Base-by-base conservation (phyloP, 2,888 invertebrate genomes). In the Lydus trimaculatus region DNA sequence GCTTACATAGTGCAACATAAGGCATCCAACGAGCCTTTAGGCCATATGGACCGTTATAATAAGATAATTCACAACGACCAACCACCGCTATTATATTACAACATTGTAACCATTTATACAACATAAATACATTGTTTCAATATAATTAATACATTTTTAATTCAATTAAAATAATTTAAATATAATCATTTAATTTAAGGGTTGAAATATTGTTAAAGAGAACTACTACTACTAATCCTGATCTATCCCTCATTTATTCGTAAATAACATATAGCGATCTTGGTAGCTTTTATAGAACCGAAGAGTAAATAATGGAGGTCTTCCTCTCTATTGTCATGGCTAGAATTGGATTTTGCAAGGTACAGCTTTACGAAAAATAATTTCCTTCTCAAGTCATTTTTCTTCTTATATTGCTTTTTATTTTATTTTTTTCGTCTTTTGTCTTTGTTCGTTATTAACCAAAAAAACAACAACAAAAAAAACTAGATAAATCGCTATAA, bases 251-350 rank as follows among this genome's bases (percentile, higher is more conserved):
- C 60, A 70, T 70, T 70, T 64, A 70, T 70, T 67, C 66, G 70
- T 70, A 67, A 70, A 70, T 70, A 70, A 36, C 66, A 66, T 66
- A 63, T 69, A 66, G 63, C 13, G 59, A 56, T 64, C 70, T 67
- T 63, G 72, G 73, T 70, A 73, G 70, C 73, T 75, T 71, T 70
- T 68, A 66, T 69, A 65, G 72, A 70, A 72, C 71, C 75, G 76
- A 78, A 77, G 78, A 80, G 82, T 82, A 82, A 82, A 82, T 82
- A 82, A 82, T 81, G 81, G 80, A 81, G 81, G 80, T 81, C 79
- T 79, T 81, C 79, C 79, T 78, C 79, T 72, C 81, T 76, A 82
- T 82, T 82, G 82, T 82, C 78, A 80, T 80, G 80, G 79, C 80
- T 78, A 78, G 81, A 82, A 82, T 82, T 82, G 82, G 80, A 82